Base-by-base conservation (phyloP, 2,888 invertebrate species). In the Gasteruption jaculator region DNA sequence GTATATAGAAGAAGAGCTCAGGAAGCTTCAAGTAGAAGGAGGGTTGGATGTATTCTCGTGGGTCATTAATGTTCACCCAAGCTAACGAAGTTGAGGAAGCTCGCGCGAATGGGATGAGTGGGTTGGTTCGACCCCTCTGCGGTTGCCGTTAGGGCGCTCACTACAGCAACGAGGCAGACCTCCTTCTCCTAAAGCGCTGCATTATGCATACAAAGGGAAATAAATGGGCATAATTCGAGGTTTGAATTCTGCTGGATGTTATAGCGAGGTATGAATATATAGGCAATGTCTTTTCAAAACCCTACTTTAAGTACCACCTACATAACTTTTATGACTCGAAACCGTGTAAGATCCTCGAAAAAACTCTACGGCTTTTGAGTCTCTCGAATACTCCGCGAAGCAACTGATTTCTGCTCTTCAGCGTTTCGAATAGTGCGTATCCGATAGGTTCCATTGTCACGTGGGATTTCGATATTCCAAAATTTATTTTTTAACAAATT, bases 1-100 rank as follows among this genome's bases (percentile, higher is more conserved):
- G 15, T n/a, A 36, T 18, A 31, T 21, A 24, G 35, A 27, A 39
- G 43, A 37, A 35, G 26, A 33, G 41, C n/a, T n/a, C n/a, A n/a
- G n/a, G n/a, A n/a, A n/a, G n/a, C n/a, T n/a, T n/a, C n/a, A n/a
- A n/a, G n/a, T n/a, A n/a, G 30, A 42, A 47, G 41, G 20, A 45
- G 41, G 42, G 41, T 50, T 44, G 44, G 48, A 54, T 54, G 52
- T 56, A 55, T 59, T 56, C 58, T 61, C 56, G 53, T 51, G 57
- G 57, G 55, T 63, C 60, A 62, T 61, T 63, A 62, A 58, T 55
- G 54, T 58, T 59, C 53, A 51, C 33, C 49, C 50, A 45, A 49
- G 52, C 55, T 61, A 60, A 61, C 58, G 54, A 58, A 59, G 54
- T 57, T 53, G 47, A 48, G 41, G 38, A 53, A 56, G 43, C 42